Conservation (phyloP, 2,113 vertebrate genomes). For the Perognathus longimembris region DNA sequence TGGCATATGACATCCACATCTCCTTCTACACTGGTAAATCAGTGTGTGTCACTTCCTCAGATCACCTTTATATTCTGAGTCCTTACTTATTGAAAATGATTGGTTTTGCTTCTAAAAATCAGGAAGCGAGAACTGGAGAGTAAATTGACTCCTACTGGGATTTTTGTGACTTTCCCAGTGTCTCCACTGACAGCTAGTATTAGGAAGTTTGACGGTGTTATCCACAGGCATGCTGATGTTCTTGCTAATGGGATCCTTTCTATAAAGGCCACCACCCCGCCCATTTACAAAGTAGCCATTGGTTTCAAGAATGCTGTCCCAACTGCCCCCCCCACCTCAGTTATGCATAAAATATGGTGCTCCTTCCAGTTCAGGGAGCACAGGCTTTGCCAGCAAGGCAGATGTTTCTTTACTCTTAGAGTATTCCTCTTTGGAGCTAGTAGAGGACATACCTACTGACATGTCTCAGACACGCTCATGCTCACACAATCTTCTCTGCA, state of each 20-base stretch:
- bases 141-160: neutral
- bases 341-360: neutral
- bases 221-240: neutral
- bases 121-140: neutral
- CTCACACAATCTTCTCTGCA: neutral
- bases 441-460: neutral
- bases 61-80: neutral
- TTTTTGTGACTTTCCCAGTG: neutral
- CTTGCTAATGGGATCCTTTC: neutral
- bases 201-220: neutral
- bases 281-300: neutral
- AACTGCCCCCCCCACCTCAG: neutral
- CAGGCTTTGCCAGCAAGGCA: neutral
- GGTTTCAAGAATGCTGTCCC: neutral
- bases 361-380: neutral
- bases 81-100: neutral
- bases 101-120: neutral
- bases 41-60: neutral
- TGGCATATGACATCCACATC: too few relatives aligned
- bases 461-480: neutral
- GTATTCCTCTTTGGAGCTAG: neutral
- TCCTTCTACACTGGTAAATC: neutral
- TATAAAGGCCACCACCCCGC: neutral
- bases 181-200: neutral
- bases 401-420: neutral